These are phyloP conservation scores for Clinocottus analis DNA, from an alignment of 2,113 vertebrate species.

Conservation along the genomic window DNA sequence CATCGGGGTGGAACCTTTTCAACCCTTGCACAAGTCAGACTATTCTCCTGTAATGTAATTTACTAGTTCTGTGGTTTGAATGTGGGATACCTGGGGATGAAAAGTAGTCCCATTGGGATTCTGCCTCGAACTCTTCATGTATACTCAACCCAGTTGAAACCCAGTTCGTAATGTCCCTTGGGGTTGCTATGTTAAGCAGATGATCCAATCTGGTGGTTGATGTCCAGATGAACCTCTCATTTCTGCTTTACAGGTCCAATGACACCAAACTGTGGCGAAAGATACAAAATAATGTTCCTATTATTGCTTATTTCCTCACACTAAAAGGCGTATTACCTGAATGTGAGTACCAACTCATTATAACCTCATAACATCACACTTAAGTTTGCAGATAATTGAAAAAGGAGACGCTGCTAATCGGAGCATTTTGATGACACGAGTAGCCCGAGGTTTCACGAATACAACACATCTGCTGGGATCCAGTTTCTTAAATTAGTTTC, in stretches of 20 bases:
- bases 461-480: neutral
- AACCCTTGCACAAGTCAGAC: neutral
- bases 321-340: neutral
- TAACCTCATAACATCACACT: neutral
- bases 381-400: neutral
- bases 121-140: constrained; percentile 6
- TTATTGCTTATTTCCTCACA: neutral
- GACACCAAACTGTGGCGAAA: neutral
- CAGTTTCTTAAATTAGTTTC: neutral
- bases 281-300: neutral
- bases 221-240: neutral
- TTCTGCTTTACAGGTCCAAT: neutral
- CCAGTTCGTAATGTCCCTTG: neutral
- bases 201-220: neutral
- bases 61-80: neutral
- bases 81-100: neutral
- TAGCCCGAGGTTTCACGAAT: neutral
- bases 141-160: neutral
- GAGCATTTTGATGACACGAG: neutral
- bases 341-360: no score
- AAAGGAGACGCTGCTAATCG: neutral
- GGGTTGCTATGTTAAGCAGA: neutral
- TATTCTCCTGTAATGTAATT: neutral
- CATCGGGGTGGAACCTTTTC: neutral
- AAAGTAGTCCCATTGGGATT: neutral